A percentile compares a stretch with the other conserved stretches of the same genome.
These are phyloP conservation scores for Acronicta psi DNA, from an alignment of 2,888 invertebrate species.

Conservation along the genomic window DNA sequence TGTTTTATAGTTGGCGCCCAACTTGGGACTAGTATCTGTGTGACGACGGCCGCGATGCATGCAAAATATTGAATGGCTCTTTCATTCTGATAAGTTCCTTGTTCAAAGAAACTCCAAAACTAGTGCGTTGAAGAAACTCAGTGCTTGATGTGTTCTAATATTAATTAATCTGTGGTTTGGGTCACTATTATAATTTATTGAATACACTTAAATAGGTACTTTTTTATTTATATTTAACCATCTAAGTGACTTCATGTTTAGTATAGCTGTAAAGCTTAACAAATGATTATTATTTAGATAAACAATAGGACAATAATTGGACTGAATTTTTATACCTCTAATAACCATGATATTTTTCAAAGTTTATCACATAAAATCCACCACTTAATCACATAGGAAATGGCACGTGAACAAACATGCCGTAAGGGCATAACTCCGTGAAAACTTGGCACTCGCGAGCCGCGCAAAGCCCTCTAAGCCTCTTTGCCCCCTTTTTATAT, in stretches of 20 bases:
- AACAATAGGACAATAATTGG: not conserved
- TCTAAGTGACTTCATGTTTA: too few species aligned
- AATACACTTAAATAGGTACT: too few species aligned
- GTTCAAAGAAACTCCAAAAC: too few species aligned
- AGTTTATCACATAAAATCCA: constrained; percentile 69
- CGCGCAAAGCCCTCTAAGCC: constrained; percentile 81
- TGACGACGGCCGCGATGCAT: constrained; percentile 55
- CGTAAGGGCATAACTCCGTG: constrained; percentile 74
- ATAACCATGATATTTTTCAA: constrained; percentile 49
- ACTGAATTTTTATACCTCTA: constrained; percentile 18
- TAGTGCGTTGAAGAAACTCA: too few species aligned
- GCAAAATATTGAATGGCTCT: constrained; percentile 63
- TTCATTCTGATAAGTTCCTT: too few species aligned
- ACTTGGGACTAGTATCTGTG: constrained; percentile 16
- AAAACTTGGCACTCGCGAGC: constrained; percentile 76
- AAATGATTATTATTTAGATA: not conserved
- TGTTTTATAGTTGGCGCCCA: constrained; percentile 36
- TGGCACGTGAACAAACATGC: constrained; percentile 78
- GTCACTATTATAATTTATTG: too few species aligned
- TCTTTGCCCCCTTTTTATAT: constrained; percentile 81
- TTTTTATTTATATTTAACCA: too few species aligned
- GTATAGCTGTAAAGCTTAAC: too few species aligned
- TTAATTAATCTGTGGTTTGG: too few species aligned
- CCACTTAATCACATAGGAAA: constrained; percentile 79
- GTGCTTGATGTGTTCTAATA: too few species aligned